Base-by-base conservation (phyloP, 1,140 invertebrate species). In the Latrodectus geometricus region DNA sequence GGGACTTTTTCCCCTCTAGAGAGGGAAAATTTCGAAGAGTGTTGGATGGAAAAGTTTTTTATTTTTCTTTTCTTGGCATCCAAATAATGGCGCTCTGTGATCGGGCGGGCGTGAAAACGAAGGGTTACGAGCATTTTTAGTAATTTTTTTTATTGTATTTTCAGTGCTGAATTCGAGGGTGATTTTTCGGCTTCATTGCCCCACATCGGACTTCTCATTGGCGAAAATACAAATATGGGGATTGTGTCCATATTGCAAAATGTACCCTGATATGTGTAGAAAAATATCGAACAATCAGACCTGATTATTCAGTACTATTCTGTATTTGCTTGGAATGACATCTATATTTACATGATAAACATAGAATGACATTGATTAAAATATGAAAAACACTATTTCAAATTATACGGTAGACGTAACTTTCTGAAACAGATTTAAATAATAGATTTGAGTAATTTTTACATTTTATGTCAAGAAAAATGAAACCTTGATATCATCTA, bases 141-240 rank as follows among this genome's bases (percentile, higher is more conserved):
- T 35, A 35, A 35, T n/a, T 11, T 69, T n/a, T 61, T 61, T 61
- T 14, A 11, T n/a, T 69, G 56, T 76, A 66, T 50, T 23, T 17
- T n/a, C 14, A 9, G 66, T 66, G 66, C 66, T 35, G 56, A 78
- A 78, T 78, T 78, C 76, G 35, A 35, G 76, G 76, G 0, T 61
- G 76, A 78, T 78, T 61, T 78, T 78, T 68, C 48, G 48, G 15
- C 76, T 78, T 61, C 56, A 78, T 78, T 78, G 76, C 56, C 61
- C 48, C 11, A 11, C 54, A 1, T 35, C 35, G 35, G 35, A 9
- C 23, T 66, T 23, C 76, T 54, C 75, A 65, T 61, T 66, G 21
- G 61, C 23, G 23, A 54, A 20, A 14, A 61, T 21, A 48, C 15
- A 35, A 35, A 35, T 35, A 35, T 9, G 0, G 74, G 54, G 74